These are phyloP conservation scores for Rhabdomys dilectus DNA, from an alignment of 2,113 vertebrate species.

Conservation along the genomic window DNA sequence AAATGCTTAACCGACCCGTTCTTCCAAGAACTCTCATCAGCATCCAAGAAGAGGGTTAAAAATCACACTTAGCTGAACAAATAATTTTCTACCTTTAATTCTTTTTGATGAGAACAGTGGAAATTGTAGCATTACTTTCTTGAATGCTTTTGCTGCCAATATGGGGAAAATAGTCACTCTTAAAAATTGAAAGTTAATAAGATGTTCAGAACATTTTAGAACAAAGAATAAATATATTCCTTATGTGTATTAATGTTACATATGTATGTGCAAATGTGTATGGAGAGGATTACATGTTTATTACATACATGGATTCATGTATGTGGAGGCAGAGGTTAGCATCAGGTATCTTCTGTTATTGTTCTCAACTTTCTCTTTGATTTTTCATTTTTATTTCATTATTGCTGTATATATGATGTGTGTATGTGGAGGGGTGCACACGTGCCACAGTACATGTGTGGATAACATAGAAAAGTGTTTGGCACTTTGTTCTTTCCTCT, in stretches of 20 bases:
- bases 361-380: not conserved
- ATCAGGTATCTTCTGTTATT: not conserved
- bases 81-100: constrained; percentile 37
- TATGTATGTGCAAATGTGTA: not conserved
- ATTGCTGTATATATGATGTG: not conserved
- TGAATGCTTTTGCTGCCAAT: not conserved
- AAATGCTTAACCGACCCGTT: constrained; percentile 68
- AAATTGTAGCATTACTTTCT: constrained; percentile 38
- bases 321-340: not conserved
- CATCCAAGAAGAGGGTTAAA: constrained; percentile 66
- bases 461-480: not conserved
- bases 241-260: not conserved
- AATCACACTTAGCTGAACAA: constrained; percentile 56
- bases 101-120: not conserved
- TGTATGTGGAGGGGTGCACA: no score
- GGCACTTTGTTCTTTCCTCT: not conserved
- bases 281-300: not conserved
- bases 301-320: not conserved
- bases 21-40: constrained; percentile 37
- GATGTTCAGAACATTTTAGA: constrained; percentile 3
- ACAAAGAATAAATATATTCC: not conserved
- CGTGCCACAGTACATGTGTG: not conserved
- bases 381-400: not conserved
- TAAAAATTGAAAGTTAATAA: constrained; percentile 1
- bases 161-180: not conserved